These are phyloP conservation scores for Montipora efflorescens DNA, from an alignment of 64 coral and sea anemone genomes.

Conservation along the genomic window DNA sequence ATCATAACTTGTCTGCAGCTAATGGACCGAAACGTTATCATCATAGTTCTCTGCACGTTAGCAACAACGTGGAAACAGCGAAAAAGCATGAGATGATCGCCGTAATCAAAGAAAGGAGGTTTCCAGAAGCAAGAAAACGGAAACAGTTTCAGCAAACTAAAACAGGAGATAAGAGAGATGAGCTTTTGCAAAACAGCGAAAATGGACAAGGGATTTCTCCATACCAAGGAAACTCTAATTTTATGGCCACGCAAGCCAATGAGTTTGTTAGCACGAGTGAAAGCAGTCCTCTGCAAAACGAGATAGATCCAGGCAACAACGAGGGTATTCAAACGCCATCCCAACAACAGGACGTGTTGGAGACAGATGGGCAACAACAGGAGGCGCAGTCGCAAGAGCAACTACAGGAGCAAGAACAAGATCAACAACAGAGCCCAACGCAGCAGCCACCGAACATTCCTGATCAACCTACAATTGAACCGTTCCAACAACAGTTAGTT, in stretches of 20 bases:
- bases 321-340: slow-evolving; percentile 3
- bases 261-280: slow-evolving; percentile 17
- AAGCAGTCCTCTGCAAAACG: neutral
- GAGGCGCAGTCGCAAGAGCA: slow-evolving; percentile 6
- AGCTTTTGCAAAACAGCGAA: slow-evolving; percentile 4
- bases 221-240: slow-evolving; percentile 4
- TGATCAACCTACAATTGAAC: neutral
- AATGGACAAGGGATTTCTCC: slow-evolving; percentile 3
- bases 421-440: neutral
- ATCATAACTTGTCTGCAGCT: slow-evolving; percentile 27
- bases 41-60: slow-evolving; percentile 40
- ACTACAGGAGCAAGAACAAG: neutral
- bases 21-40: slow-evolving; percentile 8
- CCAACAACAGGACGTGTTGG: neutral
- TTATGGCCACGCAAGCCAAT: neutral
- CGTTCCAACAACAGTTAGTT: slow-evolving; percentile 1
- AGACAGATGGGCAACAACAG: neutral
- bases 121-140: neutral
- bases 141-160: slow-evolving; percentile 23
- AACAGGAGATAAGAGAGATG: slow-evolving; percentile 57
- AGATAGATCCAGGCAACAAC: slow-evolving; percentile 8
- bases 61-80: slow-evolving; percentile 64
- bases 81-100: slow-evolving; percentile 41
- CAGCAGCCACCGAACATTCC: slow-evolving; percentile 11
- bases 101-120: neutral